phyloP scores from a whole-genome alignment of 2,113 vertebrate genomes.

The Symphodus melops region DNA sequence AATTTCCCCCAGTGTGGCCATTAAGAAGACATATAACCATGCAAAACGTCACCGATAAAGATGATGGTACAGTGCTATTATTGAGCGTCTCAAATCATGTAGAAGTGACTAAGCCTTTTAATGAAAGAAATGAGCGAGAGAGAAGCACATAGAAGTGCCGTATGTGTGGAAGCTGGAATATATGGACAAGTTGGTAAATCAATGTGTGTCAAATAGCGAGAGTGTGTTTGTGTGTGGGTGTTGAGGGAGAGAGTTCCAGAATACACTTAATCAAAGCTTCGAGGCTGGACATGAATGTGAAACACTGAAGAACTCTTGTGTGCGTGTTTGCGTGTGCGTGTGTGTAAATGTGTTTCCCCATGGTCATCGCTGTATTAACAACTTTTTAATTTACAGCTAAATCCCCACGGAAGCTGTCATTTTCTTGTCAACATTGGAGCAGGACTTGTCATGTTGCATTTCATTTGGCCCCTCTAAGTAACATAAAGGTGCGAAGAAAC shows the following conservation, averaged over 20 bases:
- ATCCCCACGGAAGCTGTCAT: conserved; percentile 9
- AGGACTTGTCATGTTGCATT: conserved; percentile 2
- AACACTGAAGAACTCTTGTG: conserved; percentile 25
- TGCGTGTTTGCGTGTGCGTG: background rate
- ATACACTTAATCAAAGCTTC: conserved; percentile 46
- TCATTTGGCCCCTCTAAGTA: conserved; percentile 26
- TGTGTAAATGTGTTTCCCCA: background rate
- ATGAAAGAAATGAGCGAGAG: conserved; percentile 20
- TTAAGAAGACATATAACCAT: conserved; percentile 62
- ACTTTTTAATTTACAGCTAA: conserved; percentile 37
- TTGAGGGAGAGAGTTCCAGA: conserved; percentile 7
- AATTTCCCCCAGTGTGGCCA: conserved; percentile 50
- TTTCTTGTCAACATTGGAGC: conserved; percentile 27
- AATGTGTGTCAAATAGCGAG: conserved; percentile 30
- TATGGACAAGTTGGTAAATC: conserved; percentile 29
- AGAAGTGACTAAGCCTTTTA: conserved; percentile 47
- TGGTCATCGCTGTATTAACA: conserved; percentile 8
- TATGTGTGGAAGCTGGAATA: conserved; percentile 19
- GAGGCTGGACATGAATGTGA: conserved; percentile 16
- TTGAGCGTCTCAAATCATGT: conserved; percentile 50
- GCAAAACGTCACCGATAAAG: conserved; percentile 58
- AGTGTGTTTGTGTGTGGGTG: conserved; percentile 19
- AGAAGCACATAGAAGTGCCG: conserved; percentile 2
- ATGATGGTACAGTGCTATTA: conserved; percentile 50
- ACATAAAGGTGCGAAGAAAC: background rate